Percentiles rank a stretch among this genome's conserved stretches.
These are phyloP conservation scores for Drosophila quadrilineata DNA, from an alignment of 1,140 invertebrate species.

Conservation along the genomic window DNA sequence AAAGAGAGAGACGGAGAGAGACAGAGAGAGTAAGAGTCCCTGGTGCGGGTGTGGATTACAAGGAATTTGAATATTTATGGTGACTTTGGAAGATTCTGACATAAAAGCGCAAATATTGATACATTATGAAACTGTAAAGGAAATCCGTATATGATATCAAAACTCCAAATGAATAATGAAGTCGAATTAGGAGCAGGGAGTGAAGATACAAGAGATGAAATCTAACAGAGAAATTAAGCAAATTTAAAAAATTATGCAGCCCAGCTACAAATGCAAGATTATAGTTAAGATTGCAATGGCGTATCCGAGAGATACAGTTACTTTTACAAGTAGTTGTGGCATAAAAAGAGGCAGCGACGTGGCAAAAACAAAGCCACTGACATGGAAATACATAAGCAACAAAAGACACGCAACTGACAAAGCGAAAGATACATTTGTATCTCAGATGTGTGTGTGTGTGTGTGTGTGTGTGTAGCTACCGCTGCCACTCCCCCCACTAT, in stretches of 20 bases:
- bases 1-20: constrained; percentile 18
- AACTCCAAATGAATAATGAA: constrained; percentile 20
- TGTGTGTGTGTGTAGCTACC: constrained; percentile 29
- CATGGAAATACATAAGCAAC: constrained; percentile 47
- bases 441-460: constrained; percentile 14
- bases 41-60: constrained; percentile 44
- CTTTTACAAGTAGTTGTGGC: too few species aligned
- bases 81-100: constrained; percentile 37
- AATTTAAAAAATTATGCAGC: neutral
- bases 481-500: too few species aligned
- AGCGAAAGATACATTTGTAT: constrained; percentile 59
- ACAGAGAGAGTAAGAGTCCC: neutral
- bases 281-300: constrained; percentile 2
- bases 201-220: neutral
- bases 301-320: constrained; percentile 30
- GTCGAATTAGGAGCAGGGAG: neutral
- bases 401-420: constrained; percentile 48
- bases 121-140: constrained; percentile 36
- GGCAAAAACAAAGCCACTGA: constrained; percentile 45
- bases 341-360: constrained; percentile 28
- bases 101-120: constrained; percentile 69
- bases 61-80: constrained; percentile 65
- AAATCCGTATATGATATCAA: neutral
- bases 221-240: neutral
- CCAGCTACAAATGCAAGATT: too few species aligned